These are phyloP conservation scores for Esperia sulphurella DNA, from an alignment of 2,888 invertebrate species.

Conservation along the genomic window DNA sequence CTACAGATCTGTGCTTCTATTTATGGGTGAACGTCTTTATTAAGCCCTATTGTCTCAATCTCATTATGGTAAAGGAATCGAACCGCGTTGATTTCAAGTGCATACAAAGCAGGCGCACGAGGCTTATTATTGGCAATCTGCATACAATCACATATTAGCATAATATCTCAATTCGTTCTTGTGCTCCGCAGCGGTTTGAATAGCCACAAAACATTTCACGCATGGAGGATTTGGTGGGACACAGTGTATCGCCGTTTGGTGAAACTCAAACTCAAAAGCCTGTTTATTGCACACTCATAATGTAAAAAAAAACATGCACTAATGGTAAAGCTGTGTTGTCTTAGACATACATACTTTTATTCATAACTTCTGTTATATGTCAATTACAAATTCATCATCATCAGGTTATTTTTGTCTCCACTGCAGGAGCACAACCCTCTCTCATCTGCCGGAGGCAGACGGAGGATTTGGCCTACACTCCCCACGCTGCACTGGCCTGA, in stretches of 20 bases:
- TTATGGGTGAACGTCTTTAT: slow-evolving; percentile 66
- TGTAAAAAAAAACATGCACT: too few relatives aligned
- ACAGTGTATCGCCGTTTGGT: slow-evolving; percentile 5
- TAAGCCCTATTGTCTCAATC: slow-evolving; percentile 67
- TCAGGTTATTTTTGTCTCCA: too few relatives aligned
- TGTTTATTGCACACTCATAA: too few relatives aligned
- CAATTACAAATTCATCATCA: too few relatives aligned
- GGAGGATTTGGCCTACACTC: too few relatives aligned
- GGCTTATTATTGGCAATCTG: slow-evolving; percentile 71
- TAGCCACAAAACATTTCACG: slow-evolving; percentile 44
- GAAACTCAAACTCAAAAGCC: too few relatives aligned
- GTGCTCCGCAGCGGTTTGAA: slow-evolving; percentile 50
- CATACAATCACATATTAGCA: slow-evolving; percentile 76
- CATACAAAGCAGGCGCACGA: slow-evolving; percentile 20
- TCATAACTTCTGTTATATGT: too few relatives aligned
- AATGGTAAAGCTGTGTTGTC: too few relatives aligned
- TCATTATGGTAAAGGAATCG: slow-evolving; percentile 72
- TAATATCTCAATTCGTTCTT: slow-evolving; percentile 77
- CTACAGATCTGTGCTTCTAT: slow-evolving; percentile 43
- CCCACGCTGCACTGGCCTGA: too few relatives aligned
- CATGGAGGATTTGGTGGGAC: slow-evolving; percentile 26
- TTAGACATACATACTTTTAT: too few relatives aligned
- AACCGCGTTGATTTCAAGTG: slow-evolving; percentile 52
- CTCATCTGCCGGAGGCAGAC: too few relatives aligned
- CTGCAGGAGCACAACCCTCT: too few relatives aligned